Evolutionary conservation across 1,140 invertebrate species (phyloP), one percentile per base, ranked within the genome.

Genomic region (Rhynchophorus ferrugineus): DNA sequence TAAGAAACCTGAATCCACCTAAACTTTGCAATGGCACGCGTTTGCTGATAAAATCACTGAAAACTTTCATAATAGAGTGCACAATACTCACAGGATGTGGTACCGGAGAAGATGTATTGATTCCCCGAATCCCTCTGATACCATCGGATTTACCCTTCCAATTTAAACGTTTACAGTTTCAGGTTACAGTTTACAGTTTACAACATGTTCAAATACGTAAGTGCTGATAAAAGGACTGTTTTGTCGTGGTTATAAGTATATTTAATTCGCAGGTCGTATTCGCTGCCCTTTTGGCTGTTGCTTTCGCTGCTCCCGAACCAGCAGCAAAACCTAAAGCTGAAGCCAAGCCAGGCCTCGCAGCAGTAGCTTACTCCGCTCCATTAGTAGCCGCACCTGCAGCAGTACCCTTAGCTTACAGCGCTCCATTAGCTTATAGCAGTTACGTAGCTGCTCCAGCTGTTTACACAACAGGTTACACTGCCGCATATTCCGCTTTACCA

Each of bases 201-300:
- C 36, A 47, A 54, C 46, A 54, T 54, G 51, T 54, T 54, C 44
- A 54, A 54, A 54, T n/a, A 33, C 16, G 51, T 54, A 47, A 54
- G 51, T 54, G 18, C 13, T 5, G 3, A 16, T 21, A n/a, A 16
- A 38, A 13, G 18, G 24, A 9, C 19, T 58, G 14, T 21, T 35
- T 3, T 44, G 34, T 29, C 34, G 6, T 39, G 17, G 14, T 37
- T n/a, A 6, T 37, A 3, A 37, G 14, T 13, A 11, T 14, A 18
- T 7, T 43, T 35, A 20, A 7, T 24, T 42, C 18, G 3, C 13
- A 44, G 41, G 34, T 18, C 35, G 14, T 36, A 13, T 55, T 49
- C 39, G 43, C 33, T 20, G 46, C 53, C 42, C 41, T 49, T 29
- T 44, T 55, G 53, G 45, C 41, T 44, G 24, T 55, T 22, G 20